Evolutionary conservation across 1,140 invertebrate genomes (phyloP).

Genomic region (Drosophila varians): DNA sequence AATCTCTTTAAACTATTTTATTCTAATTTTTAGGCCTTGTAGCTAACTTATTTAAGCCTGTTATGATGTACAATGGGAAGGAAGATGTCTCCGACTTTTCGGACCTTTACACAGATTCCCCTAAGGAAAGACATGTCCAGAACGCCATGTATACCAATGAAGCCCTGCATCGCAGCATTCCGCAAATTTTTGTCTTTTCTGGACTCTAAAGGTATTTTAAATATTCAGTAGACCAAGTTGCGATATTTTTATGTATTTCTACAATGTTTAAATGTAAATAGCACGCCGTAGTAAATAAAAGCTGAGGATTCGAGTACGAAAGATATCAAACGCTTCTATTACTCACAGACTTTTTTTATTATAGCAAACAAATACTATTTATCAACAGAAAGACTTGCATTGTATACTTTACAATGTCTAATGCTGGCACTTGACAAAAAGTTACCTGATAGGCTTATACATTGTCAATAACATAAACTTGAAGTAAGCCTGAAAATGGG

Average conservation of each 20-base stretch:
- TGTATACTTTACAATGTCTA: too few relatives aligned
- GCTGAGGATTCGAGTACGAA: too few relatives aligned
- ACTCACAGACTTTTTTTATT: too few relatives aligned
- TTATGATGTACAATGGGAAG: conserved; percentile 49
- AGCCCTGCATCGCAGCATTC: conserved; percentile 24
- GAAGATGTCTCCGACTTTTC: conserved; percentile 40
- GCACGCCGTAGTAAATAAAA: too few relatives aligned
- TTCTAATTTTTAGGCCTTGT: conserved; percentile 19
- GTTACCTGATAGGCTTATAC: neutral
- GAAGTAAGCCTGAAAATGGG: too few relatives aligned
- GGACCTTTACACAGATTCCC: conserved; percentile 40
- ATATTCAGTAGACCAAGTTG: conserved; percentile 18
- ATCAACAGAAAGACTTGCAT: too few relatives aligned
- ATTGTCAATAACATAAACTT: neutral
- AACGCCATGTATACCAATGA: conserved; percentile 34
- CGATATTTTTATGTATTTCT: neutral
- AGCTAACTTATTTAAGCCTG: conserved; percentile 34
- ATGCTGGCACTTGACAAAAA: too few relatives aligned
- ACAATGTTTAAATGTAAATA: too few relatives aligned
- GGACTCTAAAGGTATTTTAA: conserved; percentile 57
- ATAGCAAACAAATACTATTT: too few relatives aligned
- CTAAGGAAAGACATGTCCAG: conserved; percentile 39
- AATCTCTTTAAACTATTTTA: too few relatives aligned
- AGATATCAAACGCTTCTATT: too few relatives aligned
- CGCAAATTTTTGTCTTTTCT: conserved; percentile 35